Conservation (phyloP, 2,797 vertebrate species). For the Calcarius lapponicus region DNA sequence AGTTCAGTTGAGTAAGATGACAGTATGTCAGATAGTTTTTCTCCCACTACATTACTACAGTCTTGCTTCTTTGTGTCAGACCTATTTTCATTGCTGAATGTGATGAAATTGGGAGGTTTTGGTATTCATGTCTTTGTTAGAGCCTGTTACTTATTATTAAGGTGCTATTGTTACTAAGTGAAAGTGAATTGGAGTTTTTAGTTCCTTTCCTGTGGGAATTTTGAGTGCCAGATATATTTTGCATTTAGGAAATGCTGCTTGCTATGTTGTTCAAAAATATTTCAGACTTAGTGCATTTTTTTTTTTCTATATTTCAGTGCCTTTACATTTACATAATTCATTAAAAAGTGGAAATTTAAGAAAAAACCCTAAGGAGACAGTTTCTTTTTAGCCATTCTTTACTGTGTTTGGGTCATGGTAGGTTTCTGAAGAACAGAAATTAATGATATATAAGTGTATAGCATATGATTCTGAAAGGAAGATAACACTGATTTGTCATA, state of each 20-base stretch:
- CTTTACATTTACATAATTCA: background rate
- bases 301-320: background rate
- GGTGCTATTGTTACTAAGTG: background rate
- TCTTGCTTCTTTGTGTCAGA: background rate
- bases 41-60: background rate
- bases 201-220: background rate
- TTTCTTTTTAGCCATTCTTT: background rate
- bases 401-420: background rate
- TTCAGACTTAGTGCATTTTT: background rate
- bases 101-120: background rate
- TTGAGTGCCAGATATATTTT: background rate
- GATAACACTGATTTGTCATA: background rate
- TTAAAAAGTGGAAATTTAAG: background rate
- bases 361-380: background rate
- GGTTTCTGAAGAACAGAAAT: background rate
- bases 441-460: background rate
- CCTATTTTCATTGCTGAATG: slow-evolving; percentile 14
- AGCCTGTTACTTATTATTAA: background rate
- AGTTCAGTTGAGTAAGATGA: background rate
- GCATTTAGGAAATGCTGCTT: background rate
- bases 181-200: background rate
- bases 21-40: slow-evolving; percentile 12
- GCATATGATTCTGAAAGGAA: background rate
- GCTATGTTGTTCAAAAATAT: background rate
- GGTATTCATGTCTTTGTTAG: background rate